Percentiles rank a stretch among this genome's conserved stretches.
Evolutionary conservation across 2,113 vertebrate genomes (phyloP).

Genomic region (Mormyrus lacerda): DNA sequence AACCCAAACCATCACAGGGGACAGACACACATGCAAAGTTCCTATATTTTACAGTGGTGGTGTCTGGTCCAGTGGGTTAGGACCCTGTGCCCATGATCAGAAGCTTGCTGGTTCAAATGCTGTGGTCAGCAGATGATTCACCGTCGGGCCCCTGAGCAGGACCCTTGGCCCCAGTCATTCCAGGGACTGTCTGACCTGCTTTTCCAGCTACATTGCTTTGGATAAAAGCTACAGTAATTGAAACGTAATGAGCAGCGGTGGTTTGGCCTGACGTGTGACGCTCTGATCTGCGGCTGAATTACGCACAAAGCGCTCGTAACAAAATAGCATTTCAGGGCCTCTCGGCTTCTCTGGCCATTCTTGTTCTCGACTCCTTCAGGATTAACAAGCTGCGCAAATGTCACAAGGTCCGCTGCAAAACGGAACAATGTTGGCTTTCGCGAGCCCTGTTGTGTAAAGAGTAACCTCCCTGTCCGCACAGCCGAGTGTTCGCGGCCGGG

Average conservation of each 20-base stretch:
- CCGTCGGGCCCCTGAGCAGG: background rate
- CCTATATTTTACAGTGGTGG: background rate
- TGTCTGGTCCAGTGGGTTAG: background rate
- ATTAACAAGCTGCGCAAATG: background rate
- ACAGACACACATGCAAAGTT: no score
- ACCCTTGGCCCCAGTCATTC: background rate
- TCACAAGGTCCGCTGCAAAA: background rate
- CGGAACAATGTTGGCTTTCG: background rate
- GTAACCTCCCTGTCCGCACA: slow-evolving; percentile 38
- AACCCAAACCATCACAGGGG: no score
- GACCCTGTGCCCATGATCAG: background rate
- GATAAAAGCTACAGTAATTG: background rate
- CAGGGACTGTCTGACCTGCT: background rate
- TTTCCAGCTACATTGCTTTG: background rate
- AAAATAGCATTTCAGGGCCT: background rate
- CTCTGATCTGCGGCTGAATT: background rate
- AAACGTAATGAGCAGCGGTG: background rate
- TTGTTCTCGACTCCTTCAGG: background rate
- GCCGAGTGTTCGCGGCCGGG: background rate
- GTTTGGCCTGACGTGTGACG: background rate
- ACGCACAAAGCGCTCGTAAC: background rate
- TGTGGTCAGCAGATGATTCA: background rate
- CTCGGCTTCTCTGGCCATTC: background rate
- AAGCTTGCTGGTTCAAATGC: background rate
- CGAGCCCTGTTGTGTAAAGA: slow-evolving; percentile 25